Evolutionary conservation across 2,888 invertebrate genomes (phyloP), one percentile per base, ranked within the genome.

Genomic region (Aspidapion aeneum): DNA sequence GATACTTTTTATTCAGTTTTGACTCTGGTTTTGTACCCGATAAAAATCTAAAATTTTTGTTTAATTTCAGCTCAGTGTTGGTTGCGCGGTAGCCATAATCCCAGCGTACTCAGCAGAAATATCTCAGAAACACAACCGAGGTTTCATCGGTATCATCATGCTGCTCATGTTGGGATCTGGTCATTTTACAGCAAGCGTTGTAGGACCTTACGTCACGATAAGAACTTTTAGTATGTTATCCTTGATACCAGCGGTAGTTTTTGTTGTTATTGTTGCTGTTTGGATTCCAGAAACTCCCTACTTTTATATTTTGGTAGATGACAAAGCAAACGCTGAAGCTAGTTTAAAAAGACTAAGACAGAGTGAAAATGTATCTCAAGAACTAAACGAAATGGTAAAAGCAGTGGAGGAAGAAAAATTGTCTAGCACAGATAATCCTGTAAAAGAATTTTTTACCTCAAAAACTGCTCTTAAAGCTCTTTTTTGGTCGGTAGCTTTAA

Each of bases 21-120:
- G n/a, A n/a, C n/a, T n/a, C n/a, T n/a, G n/a, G n/a, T n/a, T n/a
- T n/a, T n/a, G n/a, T n/a, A n/a, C n/a, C n/a, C n/a, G n/a, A n/a
- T n/a, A n/a, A n/a, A n/a, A n/a, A n/a, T n/a, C n/a, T n/a, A n/a
- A n/a, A n/a, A n/a, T n/a, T n/a, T n/a, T n/a, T n/a, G n/a, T n/a
- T n/a, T n/a, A n/a, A n/a, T 52, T 52, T 52, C 52, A 52, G 52
- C 52, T 52, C 19, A 52, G 52, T n/a, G 19, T 9, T 0, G 89
- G 90, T 0, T 85, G 88, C 74, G 81, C 87, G 17, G 90, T 88
- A 79, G 87, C 90, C 0, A 85, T 89, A 1, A 86, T 88, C 0
- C 93, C 94, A 0, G 89, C 93, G 84, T 96, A 94, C 79, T 86
- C 93, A 64, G 91, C 91, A 54, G 95, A 96, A 80, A 91, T 93